Percentiles rank a stretch among this genome's conserved stretches.
Conservation (phyloP, 2,797 vertebrate genomes). For the Oreochromis mossambicus region DNA sequence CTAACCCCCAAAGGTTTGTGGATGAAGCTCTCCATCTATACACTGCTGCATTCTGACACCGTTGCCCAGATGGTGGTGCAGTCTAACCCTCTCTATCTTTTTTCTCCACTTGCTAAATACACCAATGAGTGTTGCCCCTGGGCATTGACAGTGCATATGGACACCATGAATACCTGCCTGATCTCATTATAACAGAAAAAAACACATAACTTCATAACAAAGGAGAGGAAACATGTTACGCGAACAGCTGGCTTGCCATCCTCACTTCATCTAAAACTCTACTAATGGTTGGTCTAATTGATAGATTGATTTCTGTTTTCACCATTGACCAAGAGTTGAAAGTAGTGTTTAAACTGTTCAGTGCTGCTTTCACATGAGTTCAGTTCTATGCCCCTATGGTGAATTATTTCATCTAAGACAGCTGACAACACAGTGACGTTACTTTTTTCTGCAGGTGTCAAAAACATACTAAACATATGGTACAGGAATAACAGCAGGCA, state of each 20-base stretch:
- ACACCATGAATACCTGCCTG: slow-evolving; percentile 58
- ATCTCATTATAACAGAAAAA: slow-evolving; percentile 46
- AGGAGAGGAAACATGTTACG: slow-evolving; percentile 17
- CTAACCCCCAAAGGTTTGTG: slow-evolving; percentile 52
- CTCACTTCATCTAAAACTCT: slow-evolving; percentile 17
- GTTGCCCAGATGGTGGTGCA: slow-evolving; percentile 61
- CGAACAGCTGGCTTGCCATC: slow-evolving; percentile 49
- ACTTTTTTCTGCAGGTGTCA: not conserved
- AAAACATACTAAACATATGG: slow-evolving; percentile 6
- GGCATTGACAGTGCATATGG: slow-evolving; percentile 58
- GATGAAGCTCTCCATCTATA: slow-evolving; percentile 61
- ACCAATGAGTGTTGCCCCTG: slow-evolving; percentile 45
- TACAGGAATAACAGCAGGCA: not conserved
- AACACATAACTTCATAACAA: slow-evolving; percentile 24
- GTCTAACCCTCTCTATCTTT: slow-evolving; percentile 39
- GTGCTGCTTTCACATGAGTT: not conserved
- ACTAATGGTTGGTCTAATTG: slow-evolving; percentile 20
- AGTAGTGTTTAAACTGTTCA: not conserved
- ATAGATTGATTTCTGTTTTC: slow-evolving; percentile 10
- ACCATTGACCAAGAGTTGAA: not conserved
- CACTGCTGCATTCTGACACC: slow-evolving; percentile 62
- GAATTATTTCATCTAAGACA: not conserved
- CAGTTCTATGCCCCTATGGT: not conserved
- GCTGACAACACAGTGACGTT: not conserved
- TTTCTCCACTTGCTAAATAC: slow-evolving; percentile 47